Percentiles rank a stretch among this genome's conserved stretches.
phyloP scores from a whole-genome alignment of 2,113 vertebrate genomes.

The Heteronetta atricapilla region DNA sequence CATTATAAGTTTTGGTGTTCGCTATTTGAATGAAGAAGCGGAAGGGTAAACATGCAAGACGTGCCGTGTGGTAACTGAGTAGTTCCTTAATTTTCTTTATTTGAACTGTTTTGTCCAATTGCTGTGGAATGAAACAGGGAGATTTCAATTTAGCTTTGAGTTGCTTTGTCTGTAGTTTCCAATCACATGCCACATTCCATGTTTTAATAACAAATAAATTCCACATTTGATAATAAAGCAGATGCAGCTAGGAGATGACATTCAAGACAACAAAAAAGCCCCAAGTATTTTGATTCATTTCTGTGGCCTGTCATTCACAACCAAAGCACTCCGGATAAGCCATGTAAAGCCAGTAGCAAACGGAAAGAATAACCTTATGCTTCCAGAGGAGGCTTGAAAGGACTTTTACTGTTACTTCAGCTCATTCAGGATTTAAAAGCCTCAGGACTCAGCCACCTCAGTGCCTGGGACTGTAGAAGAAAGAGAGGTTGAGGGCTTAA shows the following conservation, averaged over 20 bases:
- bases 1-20: background rate
- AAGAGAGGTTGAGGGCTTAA: background rate
- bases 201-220: background rate
- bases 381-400: background rate
- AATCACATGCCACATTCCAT: background rate
- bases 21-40: background rate
- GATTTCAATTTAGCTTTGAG: background rate
- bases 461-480: background rate
- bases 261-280: background rate
- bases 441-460: background rate
- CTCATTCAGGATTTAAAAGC: background rate
- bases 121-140: background rate
- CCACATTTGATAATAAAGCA: background rate
- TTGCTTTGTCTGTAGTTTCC: background rate
- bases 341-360: background rate
- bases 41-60: background rate
- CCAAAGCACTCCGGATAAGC: background rate
- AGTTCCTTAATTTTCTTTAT: background rate
- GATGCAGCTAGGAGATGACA: background rate
- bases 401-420: background rate
- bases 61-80: background rate
- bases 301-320: background rate
- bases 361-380: background rate
- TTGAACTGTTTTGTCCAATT: background rate
- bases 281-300: background rate